Percentiles rank a stretch among this genome's conserved stretches.
These are phyloP conservation scores for Umimayanthus kanabou DNA, from an alignment of 92 coral and sea anemone species.

Conservation along the genomic window DNA sequence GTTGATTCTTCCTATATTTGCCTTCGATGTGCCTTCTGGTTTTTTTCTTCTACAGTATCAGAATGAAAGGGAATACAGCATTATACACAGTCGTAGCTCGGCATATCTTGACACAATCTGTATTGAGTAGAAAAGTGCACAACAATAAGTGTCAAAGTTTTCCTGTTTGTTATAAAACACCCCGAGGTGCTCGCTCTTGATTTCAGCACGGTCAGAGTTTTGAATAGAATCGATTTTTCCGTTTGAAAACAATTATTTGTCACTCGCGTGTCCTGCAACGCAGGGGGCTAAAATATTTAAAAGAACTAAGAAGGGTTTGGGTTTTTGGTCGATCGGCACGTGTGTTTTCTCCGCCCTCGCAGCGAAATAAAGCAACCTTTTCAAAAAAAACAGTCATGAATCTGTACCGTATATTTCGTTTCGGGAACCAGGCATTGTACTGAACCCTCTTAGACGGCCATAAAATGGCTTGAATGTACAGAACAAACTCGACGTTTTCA, in stretches of 20 bases:
- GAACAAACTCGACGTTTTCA: not conserved
- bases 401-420: not conserved
- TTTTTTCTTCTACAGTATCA: not conserved
- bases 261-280: not conserved
- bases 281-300: not conserved
- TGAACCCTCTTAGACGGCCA: not conserved
- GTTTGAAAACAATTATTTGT: not conserved
- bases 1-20: no score
- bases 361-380: not conserved
- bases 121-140: not conserved
- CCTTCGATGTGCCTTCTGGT: no score
- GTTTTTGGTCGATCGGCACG: not conserved
- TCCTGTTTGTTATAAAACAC: not conserved
- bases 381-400: not conserved
- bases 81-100: not conserved
- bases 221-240: not conserved
- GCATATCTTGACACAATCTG: slow-evolving; percentile 9
- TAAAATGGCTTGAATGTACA: not conserved
- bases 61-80: not conserved
- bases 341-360: not conserved
- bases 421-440: not conserved
- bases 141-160: not conserved
- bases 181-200: not conserved
- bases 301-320: no score
- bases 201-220: not conserved